Base-by-base conservation (phyloP, 1,140 invertebrate species). In the Spodoptera frugiperda region DNA sequence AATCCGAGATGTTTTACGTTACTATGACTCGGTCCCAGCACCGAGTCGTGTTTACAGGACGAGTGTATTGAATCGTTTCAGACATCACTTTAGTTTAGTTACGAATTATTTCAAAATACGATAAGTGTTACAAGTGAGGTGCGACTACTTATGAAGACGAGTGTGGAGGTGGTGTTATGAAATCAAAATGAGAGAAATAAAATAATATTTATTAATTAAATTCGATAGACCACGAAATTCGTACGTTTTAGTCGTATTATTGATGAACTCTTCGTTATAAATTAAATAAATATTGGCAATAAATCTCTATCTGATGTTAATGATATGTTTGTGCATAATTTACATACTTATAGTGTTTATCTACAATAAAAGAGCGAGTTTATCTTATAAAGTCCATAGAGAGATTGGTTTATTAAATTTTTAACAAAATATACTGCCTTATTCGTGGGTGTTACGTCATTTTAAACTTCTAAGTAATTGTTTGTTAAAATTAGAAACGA, bases 401-500 rank as follows among this genome's bases (percentile, higher is more conserved):
- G 72, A 51, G 14, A 53, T 53, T 49, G 33, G 33, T 33, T 75
- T 75, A 65, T 63, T 76, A 77, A 83, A 75, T 78, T 72, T 78
- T 61, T 15, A 77, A 78, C 76, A 80, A 78, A 82, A 80, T 80
- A 77, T 82, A 84, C 85, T 87, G 85, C 83, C 85, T 87, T 87
- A 85, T 84, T 82, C 78, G 63, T 84, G 78, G 54, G 79, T 82
- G 79, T 85, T 87, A 81, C 15, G 61, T 65, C 72, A 87, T 83
- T 83, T 81, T 84, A 74, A 78, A 84, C 59, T 75, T 77, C 57
- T 54, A 75, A 63, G 72, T 75, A 65, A 79, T 77, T 25, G 71
- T 48, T 71, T 79, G 71, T 82, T 83, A 80, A 81, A 79, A 84
- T 82, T 80, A 82, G 76, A 80, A 82, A 82, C 81, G 77, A 54